phyloP scores from a whole-genome alignment of 2,888 invertebrate species.

The Papilio demoleus region DNA sequence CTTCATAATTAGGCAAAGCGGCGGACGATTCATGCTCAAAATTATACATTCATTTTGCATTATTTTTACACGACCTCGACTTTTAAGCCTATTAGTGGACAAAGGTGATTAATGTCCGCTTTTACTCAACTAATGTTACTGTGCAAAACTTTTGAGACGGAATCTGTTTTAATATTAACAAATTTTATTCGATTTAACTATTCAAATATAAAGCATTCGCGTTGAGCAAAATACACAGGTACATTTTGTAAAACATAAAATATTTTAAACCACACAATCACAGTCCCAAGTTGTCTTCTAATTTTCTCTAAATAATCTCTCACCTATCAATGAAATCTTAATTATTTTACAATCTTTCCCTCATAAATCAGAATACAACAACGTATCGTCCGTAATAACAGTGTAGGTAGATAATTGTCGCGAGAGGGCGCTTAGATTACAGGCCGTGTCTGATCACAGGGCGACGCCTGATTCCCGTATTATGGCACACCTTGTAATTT shows the following conservation, averaged over 20 bases:
- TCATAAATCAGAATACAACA: slow-evolving; percentile 25
- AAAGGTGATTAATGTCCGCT: background rate
- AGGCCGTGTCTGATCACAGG: slow-evolving; percentile 35
- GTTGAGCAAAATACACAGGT: background rate
- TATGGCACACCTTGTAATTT: slow-evolving; percentile 41
- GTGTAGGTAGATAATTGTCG: slow-evolving; percentile 29
- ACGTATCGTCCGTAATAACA: slow-evolving; percentile 16
- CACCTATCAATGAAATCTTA: background rate
- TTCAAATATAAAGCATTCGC: background rate
- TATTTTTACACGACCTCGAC: background rate
- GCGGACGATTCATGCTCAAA: slow-evolving; percentile 15
- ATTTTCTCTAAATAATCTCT: background rate
- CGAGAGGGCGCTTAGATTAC: slow-evolving; percentile 14
- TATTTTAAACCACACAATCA: background rate
- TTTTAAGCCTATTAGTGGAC: slow-evolving; percentile 7
- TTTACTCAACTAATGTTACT: background rate
- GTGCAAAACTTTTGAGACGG: background rate
- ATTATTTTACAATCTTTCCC: background rate
- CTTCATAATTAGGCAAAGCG: slow-evolving; percentile 64
- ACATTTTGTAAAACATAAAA: background rate
- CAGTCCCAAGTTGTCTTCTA: background rate
- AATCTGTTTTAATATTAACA: background rate
- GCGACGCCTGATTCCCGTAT: slow-evolving; percentile 22
- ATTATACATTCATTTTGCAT: slow-evolving; percentile 14
- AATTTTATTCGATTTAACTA: background rate